Evolutionary conservation across 2,113 vertebrate genomes (phyloP).

Genomic region (Aspiorhynchus laticeps): DNA sequence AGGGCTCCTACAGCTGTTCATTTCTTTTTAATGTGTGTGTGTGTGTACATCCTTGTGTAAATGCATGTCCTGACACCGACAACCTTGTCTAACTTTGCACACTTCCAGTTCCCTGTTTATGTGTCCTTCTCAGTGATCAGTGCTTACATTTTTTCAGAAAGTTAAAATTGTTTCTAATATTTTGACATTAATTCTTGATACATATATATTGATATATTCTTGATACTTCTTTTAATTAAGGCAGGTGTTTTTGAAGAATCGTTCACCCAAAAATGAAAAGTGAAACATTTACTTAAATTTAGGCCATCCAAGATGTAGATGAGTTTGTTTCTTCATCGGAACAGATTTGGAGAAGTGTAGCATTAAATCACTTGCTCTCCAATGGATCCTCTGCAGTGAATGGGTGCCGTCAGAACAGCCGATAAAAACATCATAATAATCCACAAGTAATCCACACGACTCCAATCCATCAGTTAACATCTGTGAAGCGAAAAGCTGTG

Average conservation of each 20-base stretch:
- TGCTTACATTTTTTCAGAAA: neutral
- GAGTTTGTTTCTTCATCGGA: neutral
- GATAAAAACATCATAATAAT: no score
- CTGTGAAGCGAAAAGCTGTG: no score
- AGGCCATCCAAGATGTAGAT: neutral
- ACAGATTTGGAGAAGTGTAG: neutral
- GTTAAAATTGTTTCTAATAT: no score
- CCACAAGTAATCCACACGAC: no score
- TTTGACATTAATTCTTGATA: neutral
- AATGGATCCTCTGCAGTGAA: neutral
- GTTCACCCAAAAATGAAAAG: neutral
- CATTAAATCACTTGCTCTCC: neutral
- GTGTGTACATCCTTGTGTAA: conserved; percentile 5
- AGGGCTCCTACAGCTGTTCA: conserved; percentile 29
- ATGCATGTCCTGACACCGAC: conserved; percentile 2
- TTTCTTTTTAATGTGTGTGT: conserved; percentile 8
- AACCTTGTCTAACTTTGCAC: conserved; percentile 18
- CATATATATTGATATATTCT: no score
- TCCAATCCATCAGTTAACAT: no score
- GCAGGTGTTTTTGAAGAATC: no score
- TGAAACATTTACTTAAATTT: neutral
- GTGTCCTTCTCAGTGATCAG: neutral
- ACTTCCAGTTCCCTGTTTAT: conserved; percentile 3
- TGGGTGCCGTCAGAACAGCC: neutral
- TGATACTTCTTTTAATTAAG: no score